phyloP scores from a whole-genome alignment of 2,797 vertebrate genomes.

The Coendou prehensilis region DNA sequence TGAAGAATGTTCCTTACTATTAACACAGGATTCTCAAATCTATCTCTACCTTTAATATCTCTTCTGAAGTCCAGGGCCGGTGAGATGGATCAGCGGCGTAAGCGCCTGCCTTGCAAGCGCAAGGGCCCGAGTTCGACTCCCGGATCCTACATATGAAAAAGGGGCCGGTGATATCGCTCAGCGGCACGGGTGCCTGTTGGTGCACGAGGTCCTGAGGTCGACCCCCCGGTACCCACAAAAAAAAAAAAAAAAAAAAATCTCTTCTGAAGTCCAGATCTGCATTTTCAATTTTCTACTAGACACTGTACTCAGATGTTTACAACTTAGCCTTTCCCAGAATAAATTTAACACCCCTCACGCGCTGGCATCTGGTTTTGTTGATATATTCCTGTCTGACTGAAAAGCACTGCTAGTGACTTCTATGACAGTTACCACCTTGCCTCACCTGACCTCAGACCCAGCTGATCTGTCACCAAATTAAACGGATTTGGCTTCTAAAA shows the following conservation, averaged over 20 bases:
- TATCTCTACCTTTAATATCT: background rate
- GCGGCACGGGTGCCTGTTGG: too few species aligned
- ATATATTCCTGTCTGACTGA: background rate
- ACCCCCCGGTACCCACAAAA: too few species aligned
- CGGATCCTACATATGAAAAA: too few species aligned
- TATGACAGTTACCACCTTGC: background rate
- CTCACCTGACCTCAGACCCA: background rate
- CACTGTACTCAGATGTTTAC: background rate
- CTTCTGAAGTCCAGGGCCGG: slow-evolving; percentile 1
- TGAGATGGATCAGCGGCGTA: too few species aligned
- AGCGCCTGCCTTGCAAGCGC: too few species aligned
- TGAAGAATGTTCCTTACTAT: background rate
- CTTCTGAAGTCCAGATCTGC: background rate
- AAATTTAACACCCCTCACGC: background rate
- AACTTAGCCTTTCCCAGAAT: background rate
- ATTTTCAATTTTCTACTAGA: background rate
- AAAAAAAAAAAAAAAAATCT: too few species aligned
- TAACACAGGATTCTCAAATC: background rate
- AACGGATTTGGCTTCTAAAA: background rate
- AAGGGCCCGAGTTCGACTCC: too few species aligned
- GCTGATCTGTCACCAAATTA: background rate
- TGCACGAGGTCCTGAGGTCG: too few species aligned
- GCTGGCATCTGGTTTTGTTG: background rate
- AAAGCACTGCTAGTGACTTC: background rate
- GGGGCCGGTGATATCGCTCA: too few species aligned